Percentiles rank a stretch among this genome's conserved stretches.
Conservation (phyloP, 2,797 vertebrate species). For the Pantherophis vulpinus region DNA sequence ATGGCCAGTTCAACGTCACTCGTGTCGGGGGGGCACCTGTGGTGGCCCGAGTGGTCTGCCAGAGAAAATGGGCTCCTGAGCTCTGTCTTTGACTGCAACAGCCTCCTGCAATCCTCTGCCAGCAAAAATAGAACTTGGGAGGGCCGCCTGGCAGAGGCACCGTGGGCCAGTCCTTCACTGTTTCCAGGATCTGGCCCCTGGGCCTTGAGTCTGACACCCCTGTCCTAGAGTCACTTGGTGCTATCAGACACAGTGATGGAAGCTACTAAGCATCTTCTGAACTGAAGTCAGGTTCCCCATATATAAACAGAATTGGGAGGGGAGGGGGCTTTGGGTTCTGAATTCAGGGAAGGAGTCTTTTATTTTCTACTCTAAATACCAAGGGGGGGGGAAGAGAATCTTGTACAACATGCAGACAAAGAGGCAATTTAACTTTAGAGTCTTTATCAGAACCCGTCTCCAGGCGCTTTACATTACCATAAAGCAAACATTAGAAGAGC, state of each 20-base stretch:
- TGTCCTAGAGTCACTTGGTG: background rate
- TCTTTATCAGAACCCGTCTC: background rate
- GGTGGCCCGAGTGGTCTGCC: no score
- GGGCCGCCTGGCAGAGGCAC: no score
- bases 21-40: rapidly evolving
- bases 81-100: rapidly evolving
- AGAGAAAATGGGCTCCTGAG: no score
- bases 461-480: background rate
- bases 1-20: no score
- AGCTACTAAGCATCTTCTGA: background rate
- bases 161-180: no score
- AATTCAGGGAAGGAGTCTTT: background rate
- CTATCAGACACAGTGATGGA: background rate
- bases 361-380: background rate
- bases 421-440: background rate
- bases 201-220: no score
- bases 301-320: background rate
- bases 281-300: background rate
- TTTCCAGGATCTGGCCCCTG: no score
- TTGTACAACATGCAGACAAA: background rate
- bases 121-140: no score
- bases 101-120: no score
- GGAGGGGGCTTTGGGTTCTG: background rate
- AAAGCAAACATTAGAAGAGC: background rate
- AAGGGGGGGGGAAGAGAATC: no score